These are phyloP conservation scores for Ormyrus thymus DNA, from an alignment of 2,888 invertebrate genomes.

Conservation along the genomic window DNA sequence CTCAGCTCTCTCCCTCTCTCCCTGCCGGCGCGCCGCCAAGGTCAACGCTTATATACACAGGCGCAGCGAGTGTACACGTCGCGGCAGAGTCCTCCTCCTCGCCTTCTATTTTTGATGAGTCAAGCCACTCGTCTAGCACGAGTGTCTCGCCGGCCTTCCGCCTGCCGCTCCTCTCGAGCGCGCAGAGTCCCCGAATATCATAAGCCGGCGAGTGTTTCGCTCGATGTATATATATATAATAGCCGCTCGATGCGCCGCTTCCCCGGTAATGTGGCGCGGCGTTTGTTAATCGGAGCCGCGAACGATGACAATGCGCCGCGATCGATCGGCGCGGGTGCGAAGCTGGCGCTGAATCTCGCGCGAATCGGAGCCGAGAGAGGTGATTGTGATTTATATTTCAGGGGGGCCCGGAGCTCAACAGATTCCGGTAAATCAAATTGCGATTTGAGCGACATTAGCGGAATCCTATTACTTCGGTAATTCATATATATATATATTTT, in stretches of 20 bases:
- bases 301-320: background rate
- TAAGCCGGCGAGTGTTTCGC: background rate
- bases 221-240: background rate
- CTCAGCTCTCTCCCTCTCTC: background rate
- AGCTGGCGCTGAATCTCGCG: background rate
- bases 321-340: background rate
- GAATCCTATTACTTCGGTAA: no score
- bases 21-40: conserved; percentile 27
- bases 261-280: no score
- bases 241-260: no score
- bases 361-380: background rate
- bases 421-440: no score
- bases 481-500: no score
- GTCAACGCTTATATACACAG: conserved; percentile 10
- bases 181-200: background rate
- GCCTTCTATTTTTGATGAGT: conserved; percentile 45
- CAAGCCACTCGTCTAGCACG: background rate
- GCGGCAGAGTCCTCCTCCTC: conserved; percentile 12
- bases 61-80: background rate
- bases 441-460: no score
- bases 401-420: no score
- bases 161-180: background rate
- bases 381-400: no score
- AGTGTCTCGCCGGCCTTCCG: conserved; percentile 20
- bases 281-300: conserved; percentile 5